Base-by-base conservation (phyloP, 2,113 vertebrate genomes). In the Monopterus albus region DNA sequence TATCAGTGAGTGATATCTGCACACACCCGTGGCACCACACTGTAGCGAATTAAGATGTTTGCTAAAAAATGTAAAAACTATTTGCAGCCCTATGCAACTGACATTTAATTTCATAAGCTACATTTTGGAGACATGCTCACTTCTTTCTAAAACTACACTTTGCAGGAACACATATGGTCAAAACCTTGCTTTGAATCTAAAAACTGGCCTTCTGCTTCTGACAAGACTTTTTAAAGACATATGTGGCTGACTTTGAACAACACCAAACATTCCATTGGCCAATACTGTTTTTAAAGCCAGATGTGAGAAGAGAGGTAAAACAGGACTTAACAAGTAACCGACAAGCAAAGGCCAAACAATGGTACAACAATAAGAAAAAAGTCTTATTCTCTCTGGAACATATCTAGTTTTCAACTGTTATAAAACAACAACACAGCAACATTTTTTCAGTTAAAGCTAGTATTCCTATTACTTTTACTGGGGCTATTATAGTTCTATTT, bases 391-490 rank as follows among this genome's bases (percentile, higher is more conserved):
- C n/a, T n/a, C 23, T 59, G 20, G 43, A 78, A 72, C 57, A 61
- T 45, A 45, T 74, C 49, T 82, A 72, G 29, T 66, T 78, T 80
- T 43, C 23, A 64, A 55, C 45, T 75, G n/a, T 43, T 4, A 42
- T n/a, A n/a, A n/a, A 76, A 42, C 31, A 67, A 23, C 47, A 66
- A 66, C 28, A 43, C 13, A 29, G 49, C 42, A 42, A 65, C 49
- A 46, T 43, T 49, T 61, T 53, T 46, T 68, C 1, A 72, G 56
- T 21, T 10, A 40, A 50, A 21, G 23, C 31, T 61, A 75, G 63
- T 78, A 51, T 53, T 67, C 46, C 36, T 4, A 15, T 66, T 49
- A 56, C 36, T 78, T 82, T 78, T 58, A 77, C 46, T 76, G 60
- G 18, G 51, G 26, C 31, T 28, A 39, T 69, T 81, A 53, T 12